A percentile compares a stretch with the other conserved stretches of the same genome.
Evolutionary conservation across 1,140 invertebrate species (phyloP).

Genomic region (Papilio polyxenes): DNA sequence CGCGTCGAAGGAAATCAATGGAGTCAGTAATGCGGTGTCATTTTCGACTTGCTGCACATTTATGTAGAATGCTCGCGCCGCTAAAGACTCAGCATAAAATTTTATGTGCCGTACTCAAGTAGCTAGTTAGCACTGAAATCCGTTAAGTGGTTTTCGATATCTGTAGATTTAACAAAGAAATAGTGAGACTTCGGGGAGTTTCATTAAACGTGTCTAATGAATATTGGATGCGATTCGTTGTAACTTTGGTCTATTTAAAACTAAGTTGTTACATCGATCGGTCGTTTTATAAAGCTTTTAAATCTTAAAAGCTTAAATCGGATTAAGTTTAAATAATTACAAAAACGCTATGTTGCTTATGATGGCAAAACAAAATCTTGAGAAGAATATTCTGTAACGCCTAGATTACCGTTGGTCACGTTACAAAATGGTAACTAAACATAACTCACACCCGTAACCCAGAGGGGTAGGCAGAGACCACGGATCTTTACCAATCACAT

Average conservation of each 20-base stretch:
- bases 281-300: neutral
- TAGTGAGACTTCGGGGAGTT: neutral
- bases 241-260: conserved; percentile 6
- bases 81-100: conserved; percentile 37
- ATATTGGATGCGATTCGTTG: conserved; percentile 4
- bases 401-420: no score
- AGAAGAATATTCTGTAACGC: no score
- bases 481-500: no score
- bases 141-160: conserved; percentile 39
- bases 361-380: no score
- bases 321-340: neutral
- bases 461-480: no score
- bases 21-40: conserved; percentile 10
- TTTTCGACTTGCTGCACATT: conserved; percentile 39
- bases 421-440: no score
- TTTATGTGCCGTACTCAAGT: conserved; percentile 31
- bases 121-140: conserved; percentile 37
- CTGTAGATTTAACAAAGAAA: conserved; percentile 29
- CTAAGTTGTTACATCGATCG: neutral
- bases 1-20: neutral
- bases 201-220: conserved; percentile 26
- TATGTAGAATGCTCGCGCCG: neutral
- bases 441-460: no score
- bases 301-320: neutral
- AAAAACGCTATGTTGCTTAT: no score